Evolutionary conservation across 2,888 invertebrate species (phyloP).

Genomic region (Ctena decussata): DNA sequence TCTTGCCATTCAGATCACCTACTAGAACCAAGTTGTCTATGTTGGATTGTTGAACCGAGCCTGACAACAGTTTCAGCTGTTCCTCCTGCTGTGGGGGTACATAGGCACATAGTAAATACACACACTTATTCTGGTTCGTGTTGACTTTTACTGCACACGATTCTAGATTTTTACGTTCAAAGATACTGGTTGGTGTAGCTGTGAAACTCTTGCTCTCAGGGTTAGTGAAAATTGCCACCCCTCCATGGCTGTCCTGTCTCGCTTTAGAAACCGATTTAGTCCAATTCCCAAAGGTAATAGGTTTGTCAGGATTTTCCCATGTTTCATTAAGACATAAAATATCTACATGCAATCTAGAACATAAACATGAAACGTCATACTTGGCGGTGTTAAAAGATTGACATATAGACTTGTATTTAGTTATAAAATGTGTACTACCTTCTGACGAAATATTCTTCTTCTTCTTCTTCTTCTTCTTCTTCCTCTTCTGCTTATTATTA

Average conservation of each 20-base stretch:
- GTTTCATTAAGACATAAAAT: conserved; percentile 1
- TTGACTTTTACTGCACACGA: background rate
- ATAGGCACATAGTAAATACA: background rate
- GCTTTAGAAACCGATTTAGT: background rate
- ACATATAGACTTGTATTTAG: no score
- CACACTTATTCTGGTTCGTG: background rate
- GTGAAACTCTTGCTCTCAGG: background rate
- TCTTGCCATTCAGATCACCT: background rate
- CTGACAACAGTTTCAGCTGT: background rate
- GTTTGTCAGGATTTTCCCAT: background rate
- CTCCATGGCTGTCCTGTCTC: background rate
- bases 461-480: no score
- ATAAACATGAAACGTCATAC: background rate
- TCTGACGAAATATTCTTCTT: no score
- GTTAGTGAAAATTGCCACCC: background rate
- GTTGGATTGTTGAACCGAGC: background rate
- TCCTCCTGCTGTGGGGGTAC: background rate
- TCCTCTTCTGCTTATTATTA: no score
- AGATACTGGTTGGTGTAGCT: background rate
- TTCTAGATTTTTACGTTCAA: background rate
- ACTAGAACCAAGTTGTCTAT: background rate
- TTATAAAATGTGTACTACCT: no score
- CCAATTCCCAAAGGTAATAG: background rate
- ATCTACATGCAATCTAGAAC: background rate
- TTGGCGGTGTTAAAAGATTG: background rate